These are phyloP conservation scores for Bujurquina vittata DNA, from an alignment of 2,113 vertebrate species.

Conservation along the genomic window DNA sequence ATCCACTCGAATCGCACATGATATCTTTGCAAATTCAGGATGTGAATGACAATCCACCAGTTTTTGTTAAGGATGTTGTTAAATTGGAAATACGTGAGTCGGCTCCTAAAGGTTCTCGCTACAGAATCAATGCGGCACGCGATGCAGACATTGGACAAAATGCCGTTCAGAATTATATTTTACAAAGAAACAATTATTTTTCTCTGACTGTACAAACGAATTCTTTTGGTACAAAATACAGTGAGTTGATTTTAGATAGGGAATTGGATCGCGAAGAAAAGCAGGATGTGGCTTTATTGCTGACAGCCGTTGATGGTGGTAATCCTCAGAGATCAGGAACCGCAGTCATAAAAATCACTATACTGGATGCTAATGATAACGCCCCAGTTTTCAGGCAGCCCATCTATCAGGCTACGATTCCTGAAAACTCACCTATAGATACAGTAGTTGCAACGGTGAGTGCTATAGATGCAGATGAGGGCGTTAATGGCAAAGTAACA, in stretches of 20 bases:
- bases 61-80: conserved; percentile 51
- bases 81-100: conserved; percentile 71
- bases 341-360: conserved; percentile 57
- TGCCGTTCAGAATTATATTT: conserved; percentile 46
- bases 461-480: conserved; percentile 79
- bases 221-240: conserved; percentile 48
- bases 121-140: conserved; percentile 62
- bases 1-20: conserved; percentile 22
- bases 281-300: conserved; percentile 26
- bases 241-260: conserved; percentile 9
- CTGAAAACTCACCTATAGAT: conserved; percentile 72
- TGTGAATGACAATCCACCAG: conserved; percentile 79
- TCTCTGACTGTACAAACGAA: conserved; percentile 32
- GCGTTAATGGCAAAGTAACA: conserved; percentile 72
- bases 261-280: conserved; percentile 42
- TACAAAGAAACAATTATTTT: conserved; percentile 65
- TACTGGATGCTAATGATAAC: conserved; percentile 77
- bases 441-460: conserved; percentile 72
- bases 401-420: conserved; percentile 70
- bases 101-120: conserved; percentile 54
- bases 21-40: conserved; percentile 71
- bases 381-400: conserved; percentile 74
- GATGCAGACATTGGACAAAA: conserved; percentile 73
- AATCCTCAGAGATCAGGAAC: conserved; percentile 66
- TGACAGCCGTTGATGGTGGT: conserved; percentile 66